Evolutionary conservation across 1,140 invertebrate genomes (phyloP).

Genomic region (Vanessa atalanta): DNA sequence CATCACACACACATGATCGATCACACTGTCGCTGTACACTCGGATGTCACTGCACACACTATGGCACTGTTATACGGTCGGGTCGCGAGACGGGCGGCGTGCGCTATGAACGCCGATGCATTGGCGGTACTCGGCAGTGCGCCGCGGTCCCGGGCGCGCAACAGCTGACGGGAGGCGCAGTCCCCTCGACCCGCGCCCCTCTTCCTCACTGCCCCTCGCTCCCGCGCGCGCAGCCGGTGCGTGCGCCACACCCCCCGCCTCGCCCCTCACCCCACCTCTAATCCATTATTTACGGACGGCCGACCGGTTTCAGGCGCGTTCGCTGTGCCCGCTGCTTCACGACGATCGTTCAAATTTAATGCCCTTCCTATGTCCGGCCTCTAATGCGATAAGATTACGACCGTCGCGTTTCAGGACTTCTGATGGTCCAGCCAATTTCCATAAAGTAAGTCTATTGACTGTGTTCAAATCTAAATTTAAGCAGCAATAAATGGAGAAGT

Average conservation of each 20-base stretch:
- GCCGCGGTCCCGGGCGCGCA: constrained; percentile 72
- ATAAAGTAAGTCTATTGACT: constrained; percentile 5
- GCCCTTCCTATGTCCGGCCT: constrained; percentile 80
- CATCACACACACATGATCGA: constrained; percentile 65
- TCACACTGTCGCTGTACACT: constrained; percentile 56
- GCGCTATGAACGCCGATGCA: constrained; percentile 73
- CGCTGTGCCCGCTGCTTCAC: constrained; percentile 68
- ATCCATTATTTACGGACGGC: constrained; percentile 80
- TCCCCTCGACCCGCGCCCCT: constrained; percentile 41
- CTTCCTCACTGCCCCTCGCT: constrained; percentile 31
- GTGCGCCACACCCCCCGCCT: constrained; percentile 47
- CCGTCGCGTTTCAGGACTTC: constrained; percentile 48
- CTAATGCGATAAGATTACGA: constrained; percentile 78
- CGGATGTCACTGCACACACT: constrained; percentile 56
- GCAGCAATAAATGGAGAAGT: background rate
- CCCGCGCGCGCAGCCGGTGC: constrained; percentile 48
- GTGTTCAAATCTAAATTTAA: constrained; percentile 14
- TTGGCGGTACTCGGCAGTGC: constrained; percentile 57
- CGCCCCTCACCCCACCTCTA: constrained; percentile 67
- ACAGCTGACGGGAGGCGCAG: constrained; percentile 76
- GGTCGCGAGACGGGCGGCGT: constrained; percentile 53
- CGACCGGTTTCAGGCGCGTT: constrained; percentile 79
- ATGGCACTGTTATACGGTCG: constrained; percentile 51
- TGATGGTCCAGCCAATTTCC: constrained; percentile 32
- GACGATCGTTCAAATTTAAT: constrained; percentile 79